Evolutionary conservation across 2,888 invertebrate genomes (phyloP), one percentile per base, ranked within the genome.

Genomic region (Ornithoptera priamus): DNA sequence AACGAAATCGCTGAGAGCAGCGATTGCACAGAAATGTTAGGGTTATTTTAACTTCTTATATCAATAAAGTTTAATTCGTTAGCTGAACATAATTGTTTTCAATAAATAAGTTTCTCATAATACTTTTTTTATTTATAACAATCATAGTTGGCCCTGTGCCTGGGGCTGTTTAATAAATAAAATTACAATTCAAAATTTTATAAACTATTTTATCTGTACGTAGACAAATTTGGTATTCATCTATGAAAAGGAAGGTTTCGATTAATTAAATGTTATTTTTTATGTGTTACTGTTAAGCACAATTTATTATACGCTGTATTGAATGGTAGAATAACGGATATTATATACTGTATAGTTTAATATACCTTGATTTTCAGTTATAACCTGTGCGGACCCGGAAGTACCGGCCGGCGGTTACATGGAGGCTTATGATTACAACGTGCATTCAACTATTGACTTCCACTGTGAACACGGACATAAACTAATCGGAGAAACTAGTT

Each of bases 401-500:
- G 96, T 97, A 0, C 97, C 97, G 0, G 90, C 96, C 0, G 97
- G 97, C 10, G 96, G 97, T 12, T 97, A 95, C 85, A 97, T 98
- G 71, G 96, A 97, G 22, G 97, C 97, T 0, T 97, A 97, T 81
- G 97, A 97, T 81, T 96, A 97, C 82, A 97, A 97, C 81, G 95
- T 98, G 0, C 97, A 97, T 84, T 97, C 97, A 0, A 95, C 94
- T 46, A 97, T 98, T 62, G 96, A 97, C 81, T 98, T 97, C 86
- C 96, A 97, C 80, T 98, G 98, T 83, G 97, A 97, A 84, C 93
- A 95, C 0, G 98, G 98, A 0, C 96, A 97, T 84, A 93, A 95
- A 71, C 92, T 98, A 71, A 94, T 95, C 8, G 97, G 98, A 0
- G 95, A 95, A 75, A 82, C 94, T 0, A 94, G 93, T 59, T 94